Percentiles rank a stretch among this genome's conserved stretches.
Evolutionary conservation across 2,888 invertebrate genomes (phyloP).

Genomic region (Papilio protenor): DNA sequence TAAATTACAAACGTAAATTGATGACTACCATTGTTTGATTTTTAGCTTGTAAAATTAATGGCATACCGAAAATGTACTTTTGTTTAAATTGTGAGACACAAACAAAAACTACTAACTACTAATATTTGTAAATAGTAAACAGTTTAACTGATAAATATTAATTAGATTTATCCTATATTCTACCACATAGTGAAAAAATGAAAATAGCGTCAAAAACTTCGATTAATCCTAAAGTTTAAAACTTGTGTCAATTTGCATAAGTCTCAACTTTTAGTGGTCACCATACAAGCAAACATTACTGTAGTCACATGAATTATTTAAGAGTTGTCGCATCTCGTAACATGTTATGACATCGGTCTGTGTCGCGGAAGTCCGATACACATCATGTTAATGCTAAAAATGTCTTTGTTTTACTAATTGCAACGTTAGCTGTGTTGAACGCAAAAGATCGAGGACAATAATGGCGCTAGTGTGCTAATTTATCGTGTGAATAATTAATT

Average conservation of each 20-base stretch:
- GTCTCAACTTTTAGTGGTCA: constrained; percentile 23
- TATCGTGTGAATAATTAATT: neutral
- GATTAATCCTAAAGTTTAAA: no score
- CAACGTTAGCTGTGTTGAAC: neutral
- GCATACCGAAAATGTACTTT: neutral
- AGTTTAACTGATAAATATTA: neutral
- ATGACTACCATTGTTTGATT: neutral
- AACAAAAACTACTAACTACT: no score
- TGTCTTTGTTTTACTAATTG: constrained; percentile 19
- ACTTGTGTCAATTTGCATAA: neutral
- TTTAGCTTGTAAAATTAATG: neutral
- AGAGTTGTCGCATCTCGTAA: constrained; percentile 35
- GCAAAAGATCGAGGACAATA: neutral
- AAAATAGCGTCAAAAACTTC: no score
- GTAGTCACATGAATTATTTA: constrained; percentile 42
- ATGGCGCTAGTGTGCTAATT: neutral
- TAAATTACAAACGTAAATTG: neutral
- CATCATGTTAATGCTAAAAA: neutral
- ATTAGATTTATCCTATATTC: neutral
- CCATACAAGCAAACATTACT: neutral
- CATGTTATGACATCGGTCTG: constrained; percentile 29
- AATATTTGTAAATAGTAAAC: no score
- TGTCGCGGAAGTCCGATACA: constrained; percentile 25
- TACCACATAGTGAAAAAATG: neutral
- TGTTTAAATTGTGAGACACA: no score